Evolutionary conservation across 2,113 vertebrate species (phyloP).

Genomic region (Leucopsar rothschildi): DNA sequence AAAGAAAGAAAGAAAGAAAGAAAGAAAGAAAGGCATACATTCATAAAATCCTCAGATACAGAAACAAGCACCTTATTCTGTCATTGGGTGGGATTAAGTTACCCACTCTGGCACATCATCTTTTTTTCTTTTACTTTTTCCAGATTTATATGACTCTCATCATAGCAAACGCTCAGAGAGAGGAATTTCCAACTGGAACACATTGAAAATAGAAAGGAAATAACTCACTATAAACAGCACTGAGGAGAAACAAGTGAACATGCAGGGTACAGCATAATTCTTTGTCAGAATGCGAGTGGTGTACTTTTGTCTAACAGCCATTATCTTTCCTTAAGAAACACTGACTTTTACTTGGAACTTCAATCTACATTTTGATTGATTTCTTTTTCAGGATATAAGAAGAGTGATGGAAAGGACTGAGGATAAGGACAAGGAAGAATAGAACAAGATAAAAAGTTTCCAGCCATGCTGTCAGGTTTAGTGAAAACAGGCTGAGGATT

Average conservation of each 20-base stretch:
- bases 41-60: constrained; percentile 41
- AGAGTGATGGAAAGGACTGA: background rate
- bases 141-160: constrained; percentile 33
- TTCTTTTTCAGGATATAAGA: background rate
- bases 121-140: background rate
- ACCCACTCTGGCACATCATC: constrained; percentile 11
- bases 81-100: constrained; percentile 8
- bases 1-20: too few species aligned
- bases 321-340: background rate
- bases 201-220: constrained; percentile 50
- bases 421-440: background rate
- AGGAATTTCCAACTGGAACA: constrained; percentile 50
- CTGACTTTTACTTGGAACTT: constrained; percentile 19
- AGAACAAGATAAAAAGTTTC: constrained; percentile 7
- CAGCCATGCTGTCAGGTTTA: background rate
- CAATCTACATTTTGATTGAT: constrained; percentile 25
- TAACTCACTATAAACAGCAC: constrained; percentile 29
- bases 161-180: background rate
- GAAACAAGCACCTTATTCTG: constrained; percentile 33
- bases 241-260: constrained; percentile 9
- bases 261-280: background rate
- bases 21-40: background rate
- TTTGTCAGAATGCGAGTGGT: background rate
- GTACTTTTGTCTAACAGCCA: background rate
- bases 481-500: background rate